Percentiles rank a stretch among this genome's conserved stretches.
phyloP scores from a whole-genome alignment of 2,888 invertebrate species.

The Melieria crassipennis region DNA sequence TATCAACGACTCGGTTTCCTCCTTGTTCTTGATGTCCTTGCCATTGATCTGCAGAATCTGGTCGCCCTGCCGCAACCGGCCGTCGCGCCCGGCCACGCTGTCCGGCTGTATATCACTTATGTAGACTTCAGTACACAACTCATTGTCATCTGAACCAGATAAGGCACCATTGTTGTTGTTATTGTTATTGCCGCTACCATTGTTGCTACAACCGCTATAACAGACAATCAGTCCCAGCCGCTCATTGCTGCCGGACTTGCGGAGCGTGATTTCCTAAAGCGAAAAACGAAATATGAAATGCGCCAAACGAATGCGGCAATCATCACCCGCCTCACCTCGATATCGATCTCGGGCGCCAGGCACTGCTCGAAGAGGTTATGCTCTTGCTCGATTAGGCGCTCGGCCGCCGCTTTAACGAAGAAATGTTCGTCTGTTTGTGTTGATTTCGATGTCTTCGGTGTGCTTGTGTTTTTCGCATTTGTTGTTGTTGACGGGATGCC shows the following conservation, averaged over 20 bases:
- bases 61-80: slow-evolving; percentile 71
- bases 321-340: slow-evolving; percentile 64
- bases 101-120: slow-evolving; percentile 73
- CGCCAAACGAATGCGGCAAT: no score
- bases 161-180: slow-evolving; percentile 68
- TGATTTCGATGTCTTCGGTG: slow-evolving; percentile 50
- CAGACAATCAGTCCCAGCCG: slow-evolving; percentile 76
- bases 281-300: no score
- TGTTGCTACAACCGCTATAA: slow-evolving; percentile 60
- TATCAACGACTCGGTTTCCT: slow-evolving; percentile 72
- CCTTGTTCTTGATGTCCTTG: slow-evolving; percentile 70
- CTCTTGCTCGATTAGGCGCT: slow-evolving; percentile 60
- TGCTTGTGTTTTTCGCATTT: slow-evolving; percentile 23
- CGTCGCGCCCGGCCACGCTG: slow-evolving; percentile 71
- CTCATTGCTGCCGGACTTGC: slow-evolving; percentile 70
- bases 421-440: slow-evolving; percentile 68
- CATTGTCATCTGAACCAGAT: slow-evolving; percentile 68
- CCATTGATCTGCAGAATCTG: slow-evolving; percentile 74
- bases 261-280: slow-evolving; percentile 73
- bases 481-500: slow-evolving; percentile 15
- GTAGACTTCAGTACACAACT: slow-evolving; percentile 69
- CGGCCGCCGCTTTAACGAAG: slow-evolving; percentile 48
- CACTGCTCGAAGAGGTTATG: slow-evolving; percentile 69
- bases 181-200: slow-evolving; percentile 64
- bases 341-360: slow-evolving; percentile 69